These are phyloP conservation scores for Sussaba pulchella DNA, from an alignment of 2,888 invertebrate genomes.

Conservation along the genomic window DNA sequence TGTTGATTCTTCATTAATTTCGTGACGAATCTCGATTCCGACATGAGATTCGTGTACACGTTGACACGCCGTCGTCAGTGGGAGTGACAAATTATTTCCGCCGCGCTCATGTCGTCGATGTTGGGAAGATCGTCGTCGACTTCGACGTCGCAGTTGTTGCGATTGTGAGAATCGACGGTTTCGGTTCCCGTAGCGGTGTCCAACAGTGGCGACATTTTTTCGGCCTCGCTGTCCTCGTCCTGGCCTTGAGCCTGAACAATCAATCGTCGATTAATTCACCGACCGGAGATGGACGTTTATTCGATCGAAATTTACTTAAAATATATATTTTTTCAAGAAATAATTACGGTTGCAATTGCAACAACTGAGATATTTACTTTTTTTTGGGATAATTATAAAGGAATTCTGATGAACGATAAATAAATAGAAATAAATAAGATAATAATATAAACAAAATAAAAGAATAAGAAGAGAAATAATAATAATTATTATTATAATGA, in stretches of 20 bases:
- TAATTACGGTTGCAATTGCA: too few relatives aligned
- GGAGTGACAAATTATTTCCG: conserved; percentile 79
- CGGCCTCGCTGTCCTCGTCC: conserved; percentile 93
- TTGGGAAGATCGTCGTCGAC: conserved; percentile 81
- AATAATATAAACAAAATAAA: too few relatives aligned
- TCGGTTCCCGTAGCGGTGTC: conserved; percentile 83
- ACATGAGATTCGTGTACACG: conserved; percentile 71
- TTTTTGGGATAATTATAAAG: too few relatives aligned
- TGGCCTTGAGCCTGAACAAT: conserved; percentile 83
- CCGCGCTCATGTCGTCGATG: conserved; percentile 78
- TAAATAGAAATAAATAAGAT: too few relatives aligned
- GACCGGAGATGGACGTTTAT: too few relatives aligned
- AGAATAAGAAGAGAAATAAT: too few relatives aligned
- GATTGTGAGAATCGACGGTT: conserved; percentile 77
- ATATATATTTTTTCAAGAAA: too few relatives aligned
- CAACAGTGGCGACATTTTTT: conserved; percentile 92
- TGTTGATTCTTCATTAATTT: conserved; percentile 49
- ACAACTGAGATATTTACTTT: too few relatives aligned
- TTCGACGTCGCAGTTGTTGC: conserved; percentile 79
- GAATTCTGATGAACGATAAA: too few relatives aligned
- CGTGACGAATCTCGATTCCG: conserved; percentile 66
- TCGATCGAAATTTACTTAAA: too few relatives aligned
- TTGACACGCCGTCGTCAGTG: conserved; percentile 75
- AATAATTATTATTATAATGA: too few relatives aligned
- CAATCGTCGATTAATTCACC: conserved; percentile 58